A percentile compares a stretch with the other conserved stretches of the same genome.
phyloP scores from a whole-genome alignment of 2,113 vertebrate genomes.

The Eretmochelys imbricata region DNA sequence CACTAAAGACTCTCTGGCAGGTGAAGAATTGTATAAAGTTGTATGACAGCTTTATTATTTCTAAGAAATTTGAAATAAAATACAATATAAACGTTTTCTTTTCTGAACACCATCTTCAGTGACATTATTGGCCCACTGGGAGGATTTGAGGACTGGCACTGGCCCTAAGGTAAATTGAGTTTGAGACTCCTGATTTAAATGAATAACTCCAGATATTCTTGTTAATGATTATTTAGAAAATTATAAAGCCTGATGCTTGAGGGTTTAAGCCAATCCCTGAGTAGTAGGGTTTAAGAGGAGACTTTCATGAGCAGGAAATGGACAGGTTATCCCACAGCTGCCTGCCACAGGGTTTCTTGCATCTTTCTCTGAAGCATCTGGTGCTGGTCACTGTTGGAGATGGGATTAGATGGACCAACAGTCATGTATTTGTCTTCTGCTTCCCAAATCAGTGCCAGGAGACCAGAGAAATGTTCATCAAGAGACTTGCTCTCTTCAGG shows the following conservation, averaged over 20 bases:
- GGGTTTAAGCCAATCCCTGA: background rate
- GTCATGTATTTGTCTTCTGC: background rate
- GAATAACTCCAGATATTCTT: background rate
- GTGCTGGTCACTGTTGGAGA: background rate
- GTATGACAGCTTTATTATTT: no score
- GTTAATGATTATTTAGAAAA: background rate
- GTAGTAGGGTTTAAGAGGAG: background rate
- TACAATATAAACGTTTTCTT: no score
- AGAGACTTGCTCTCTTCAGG: no score
- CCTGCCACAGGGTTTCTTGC: background rate
- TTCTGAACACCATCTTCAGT: no score
- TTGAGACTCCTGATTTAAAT: background rate
- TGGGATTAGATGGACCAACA: background rate
- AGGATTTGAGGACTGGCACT: no score
- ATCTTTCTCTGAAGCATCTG: background rate
- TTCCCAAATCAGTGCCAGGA: background rate
- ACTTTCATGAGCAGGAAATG: background rate
- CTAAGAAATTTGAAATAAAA: no score
- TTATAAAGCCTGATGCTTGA: background rate
- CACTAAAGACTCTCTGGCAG: no score
- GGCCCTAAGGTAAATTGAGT: no score
- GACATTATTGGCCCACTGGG: no score
- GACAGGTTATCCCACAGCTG: background rate
- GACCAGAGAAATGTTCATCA: background rate
- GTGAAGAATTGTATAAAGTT: no score